phyloP scores from a whole-genome alignment of 2,888 invertebrate genomes.

The Agelastica alni region DNA sequence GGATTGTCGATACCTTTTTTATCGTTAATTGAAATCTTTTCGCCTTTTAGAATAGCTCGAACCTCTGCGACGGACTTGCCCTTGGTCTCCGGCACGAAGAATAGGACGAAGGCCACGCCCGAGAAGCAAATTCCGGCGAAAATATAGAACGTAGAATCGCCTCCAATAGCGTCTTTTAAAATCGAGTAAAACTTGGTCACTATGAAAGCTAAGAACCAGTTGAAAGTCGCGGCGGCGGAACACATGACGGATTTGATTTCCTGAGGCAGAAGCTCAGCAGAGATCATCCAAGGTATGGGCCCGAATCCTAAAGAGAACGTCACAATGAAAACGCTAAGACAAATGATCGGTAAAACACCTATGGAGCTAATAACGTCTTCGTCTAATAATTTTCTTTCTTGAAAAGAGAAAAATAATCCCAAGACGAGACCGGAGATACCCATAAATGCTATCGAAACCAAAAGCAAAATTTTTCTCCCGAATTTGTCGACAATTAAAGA shows the following conservation, averaged over 20 bases:
- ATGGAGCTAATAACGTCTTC: constrained; percentile 59
- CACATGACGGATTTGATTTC: constrained; percentile 77
- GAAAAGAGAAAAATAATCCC: constrained; percentile 69
- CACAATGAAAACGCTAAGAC: constrained; percentile 74
- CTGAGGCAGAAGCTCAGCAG: constrained; percentile 78
- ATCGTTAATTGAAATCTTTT: constrained; percentile 11
- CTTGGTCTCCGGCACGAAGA: constrained; percentile 71
- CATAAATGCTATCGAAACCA: constrained; percentile 73
- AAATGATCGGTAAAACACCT: constrained; percentile 74
- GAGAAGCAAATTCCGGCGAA: constrained; percentile 69
- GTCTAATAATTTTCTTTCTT: constrained; percentile 48
- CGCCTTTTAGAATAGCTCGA: constrained; percentile 36
- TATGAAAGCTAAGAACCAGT: constrained; percentile 79
- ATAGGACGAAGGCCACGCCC: constrained; percentile 69
- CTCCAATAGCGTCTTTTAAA: constrained; percentile 61
- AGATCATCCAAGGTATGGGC: constrained; percentile 86
- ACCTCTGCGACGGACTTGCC: constrained; percentile 59
- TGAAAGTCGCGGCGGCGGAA: constrained; percentile 77
- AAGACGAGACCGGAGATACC: constrained; percentile 68
- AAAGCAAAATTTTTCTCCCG: constrained; percentile 76
- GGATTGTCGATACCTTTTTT: constrained; percentile 41
- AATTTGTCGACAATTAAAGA: constrained; percentile 78
- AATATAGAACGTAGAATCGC: constrained; percentile 72
- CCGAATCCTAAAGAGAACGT: constrained; percentile 84
- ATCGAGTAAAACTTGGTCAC: constrained; percentile 74